Conservation (phyloP, 2,888 invertebrate species). For the Dryadula phaetusa region DNA sequence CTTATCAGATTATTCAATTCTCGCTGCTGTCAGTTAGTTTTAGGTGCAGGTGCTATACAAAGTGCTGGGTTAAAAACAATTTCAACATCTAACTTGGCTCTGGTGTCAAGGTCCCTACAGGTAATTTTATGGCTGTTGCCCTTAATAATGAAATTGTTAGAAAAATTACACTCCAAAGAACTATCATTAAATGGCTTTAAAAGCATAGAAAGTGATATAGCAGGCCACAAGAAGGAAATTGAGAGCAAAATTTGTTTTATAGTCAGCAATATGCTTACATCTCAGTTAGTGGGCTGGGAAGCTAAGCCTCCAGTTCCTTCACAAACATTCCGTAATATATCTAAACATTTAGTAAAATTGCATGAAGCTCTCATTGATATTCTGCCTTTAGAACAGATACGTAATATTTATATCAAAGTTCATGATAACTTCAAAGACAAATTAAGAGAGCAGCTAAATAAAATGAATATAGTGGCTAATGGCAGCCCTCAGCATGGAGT, state of each 20-base stretch:
- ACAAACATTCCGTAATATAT: conserved; percentile 93
- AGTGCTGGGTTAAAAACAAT: conserved; percentile 97
- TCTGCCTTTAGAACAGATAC: conserved; percentile 91
- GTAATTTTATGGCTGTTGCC: conserved; percentile 92
- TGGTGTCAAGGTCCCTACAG: conserved; percentile 93
- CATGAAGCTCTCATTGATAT: conserved; percentile 95
- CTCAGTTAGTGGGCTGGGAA: conserved; percentile 94
- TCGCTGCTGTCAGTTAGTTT: conserved; percentile 95
- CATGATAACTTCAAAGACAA: conserved; percentile 94
- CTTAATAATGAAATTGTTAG: conserved; percentile 88
- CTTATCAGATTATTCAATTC: conserved; percentile 94
- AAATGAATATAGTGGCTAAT: conserved; percentile 95
- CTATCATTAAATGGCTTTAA: conserved; percentile 84
- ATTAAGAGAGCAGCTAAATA: conserved; percentile 91
- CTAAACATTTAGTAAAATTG: conserved; percentile 94
- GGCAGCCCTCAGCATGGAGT: conserved; percentile 98
- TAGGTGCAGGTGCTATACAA: conserved; percentile 98
- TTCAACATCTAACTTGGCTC: conserved; percentile 95
- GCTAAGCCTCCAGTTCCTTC: conserved; percentile 98
- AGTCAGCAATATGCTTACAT: conserved; percentile 92
- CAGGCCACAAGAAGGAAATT: conserved; percentile 96
- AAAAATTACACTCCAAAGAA: conserved; percentile 82
- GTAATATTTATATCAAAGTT: conserved; percentile 89
- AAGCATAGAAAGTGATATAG: conserved; percentile 90
- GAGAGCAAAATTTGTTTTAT: conserved; percentile 95